Conservation (phyloP, 2,113 vertebrate genomes). For the Sylvicapra grimmia region DNA sequence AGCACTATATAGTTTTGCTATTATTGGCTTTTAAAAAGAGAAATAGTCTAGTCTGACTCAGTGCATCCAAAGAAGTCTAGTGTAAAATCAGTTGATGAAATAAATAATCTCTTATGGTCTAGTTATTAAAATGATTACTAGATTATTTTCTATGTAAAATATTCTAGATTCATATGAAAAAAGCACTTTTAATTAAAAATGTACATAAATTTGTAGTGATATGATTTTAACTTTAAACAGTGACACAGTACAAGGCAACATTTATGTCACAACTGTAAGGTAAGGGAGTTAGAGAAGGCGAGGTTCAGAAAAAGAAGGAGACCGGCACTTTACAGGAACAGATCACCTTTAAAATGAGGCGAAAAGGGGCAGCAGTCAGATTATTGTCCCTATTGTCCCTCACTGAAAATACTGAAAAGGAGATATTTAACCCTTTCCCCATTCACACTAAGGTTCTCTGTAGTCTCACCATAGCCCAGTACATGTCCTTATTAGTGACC, state of each 20-base stretch:
- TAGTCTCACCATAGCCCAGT: neutral
- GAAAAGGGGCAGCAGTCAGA: too few relatives aligned
- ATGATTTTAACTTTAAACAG: neutral
- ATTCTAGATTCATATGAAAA: neutral
- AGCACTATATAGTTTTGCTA: neutral
- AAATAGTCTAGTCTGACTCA: neutral
- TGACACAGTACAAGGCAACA: neutral
- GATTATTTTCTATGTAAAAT: neutral
- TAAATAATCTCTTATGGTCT: neutral
- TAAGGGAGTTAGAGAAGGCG: too few relatives aligned
- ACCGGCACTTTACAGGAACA: too few relatives aligned
- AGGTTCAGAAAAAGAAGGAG: too few relatives aligned
- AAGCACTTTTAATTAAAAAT: neutral
- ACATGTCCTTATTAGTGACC: neutral
- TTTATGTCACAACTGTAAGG: neutral
- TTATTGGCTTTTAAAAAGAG: neutral
- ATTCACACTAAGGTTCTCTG: neutral
- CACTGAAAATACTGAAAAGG: neutral
- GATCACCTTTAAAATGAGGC: too few relatives aligned
- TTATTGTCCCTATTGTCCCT: neutral
- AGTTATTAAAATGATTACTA: neutral
- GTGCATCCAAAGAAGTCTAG: neutral
- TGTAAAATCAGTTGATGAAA: neutral
- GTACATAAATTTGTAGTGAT: neutral
- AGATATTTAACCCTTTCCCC: neutral